A percentile compares a stretch with the other conserved stretches of the same genome.
phyloP scores from a whole-genome alignment of 2,797 vertebrate genomes.

The Hoplostethus atlanticus region DNA sequence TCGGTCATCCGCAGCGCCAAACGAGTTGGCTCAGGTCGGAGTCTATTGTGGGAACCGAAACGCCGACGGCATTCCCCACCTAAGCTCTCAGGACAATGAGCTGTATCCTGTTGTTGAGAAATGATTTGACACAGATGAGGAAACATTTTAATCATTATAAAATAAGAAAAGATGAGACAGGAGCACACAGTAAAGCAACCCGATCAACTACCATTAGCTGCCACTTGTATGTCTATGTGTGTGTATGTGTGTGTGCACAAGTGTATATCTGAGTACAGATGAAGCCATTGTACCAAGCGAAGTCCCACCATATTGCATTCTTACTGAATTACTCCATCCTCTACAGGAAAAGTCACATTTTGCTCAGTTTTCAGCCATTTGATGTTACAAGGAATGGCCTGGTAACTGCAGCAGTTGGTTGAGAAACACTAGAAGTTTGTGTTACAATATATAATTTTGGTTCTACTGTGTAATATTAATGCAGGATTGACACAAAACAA shows the following conservation, averaged over 20 bases:
- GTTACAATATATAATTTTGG: no score
- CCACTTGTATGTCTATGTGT: not conserved
- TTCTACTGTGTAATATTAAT: not conserved
- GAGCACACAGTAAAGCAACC: conserved; percentile 14
- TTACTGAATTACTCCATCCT: not conserved
- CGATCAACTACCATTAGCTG: conserved; percentile 14
- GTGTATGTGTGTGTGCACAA: not conserved
- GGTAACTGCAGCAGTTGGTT: no score
- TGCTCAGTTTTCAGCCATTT: not conserved
- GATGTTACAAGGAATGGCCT: no score
- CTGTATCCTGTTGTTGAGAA: conserved; percentile 47
- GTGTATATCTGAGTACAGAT: not conserved
- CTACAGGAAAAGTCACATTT: not conserved
- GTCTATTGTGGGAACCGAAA: conserved; percentile 25
- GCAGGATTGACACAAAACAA: conserved; percentile 11
- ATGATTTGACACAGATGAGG: conserved; percentile 38
- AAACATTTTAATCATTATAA: conserved; percentile 42
- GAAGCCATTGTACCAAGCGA: not conserved
- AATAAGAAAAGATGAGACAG: conserved; percentile 30
- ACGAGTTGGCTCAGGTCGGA: conserved; percentile 41
- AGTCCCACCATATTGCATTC: not conserved
- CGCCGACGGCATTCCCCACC: conserved; percentile 7
- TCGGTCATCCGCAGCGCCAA: conserved; percentile 18
- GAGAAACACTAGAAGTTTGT: no score
- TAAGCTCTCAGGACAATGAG: conserved; percentile 24